Percentiles rank a stretch among this genome's conserved stretches.
phyloP scores from a whole-genome alignment of 2,113 vertebrate genomes.

The Pachycephala philippinensis region DNA sequence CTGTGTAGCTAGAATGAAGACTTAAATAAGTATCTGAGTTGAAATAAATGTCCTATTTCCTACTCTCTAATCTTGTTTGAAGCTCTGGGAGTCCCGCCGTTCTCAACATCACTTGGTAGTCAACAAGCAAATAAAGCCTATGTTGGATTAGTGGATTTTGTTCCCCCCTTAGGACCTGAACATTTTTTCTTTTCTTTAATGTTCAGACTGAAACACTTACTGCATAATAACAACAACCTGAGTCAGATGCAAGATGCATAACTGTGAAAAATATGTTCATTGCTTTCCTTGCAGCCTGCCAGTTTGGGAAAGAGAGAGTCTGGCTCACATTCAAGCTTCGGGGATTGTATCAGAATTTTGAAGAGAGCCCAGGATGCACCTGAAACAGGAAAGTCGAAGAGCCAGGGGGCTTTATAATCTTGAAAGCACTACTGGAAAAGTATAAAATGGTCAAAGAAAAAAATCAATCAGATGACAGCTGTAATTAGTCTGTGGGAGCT shows the following conservation, averaged over 20 bases:
- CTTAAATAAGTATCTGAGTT: constrained; percentile 39
- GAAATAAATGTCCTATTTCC: constrained; percentile 61
- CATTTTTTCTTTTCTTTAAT: constrained; percentile 47
- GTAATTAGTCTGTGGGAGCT: not conserved
- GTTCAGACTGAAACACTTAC: constrained; percentile 13
- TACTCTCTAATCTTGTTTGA: constrained; percentile 53
- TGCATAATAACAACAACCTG: constrained; percentile 44
- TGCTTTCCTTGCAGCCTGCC: constrained; percentile 40
- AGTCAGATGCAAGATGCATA: constrained; percentile 41
- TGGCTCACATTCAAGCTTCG: constrained; percentile 17
- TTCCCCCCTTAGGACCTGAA: constrained; percentile 20
- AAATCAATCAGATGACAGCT: not conserved
- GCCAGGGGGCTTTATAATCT: not conserved
- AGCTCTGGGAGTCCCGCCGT: not conserved
- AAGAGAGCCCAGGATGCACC: not conserved
- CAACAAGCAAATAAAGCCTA: constrained; percentile 53
- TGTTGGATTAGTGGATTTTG: constrained; percentile 60
- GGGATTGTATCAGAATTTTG: not conserved
- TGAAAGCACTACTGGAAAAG: not conserved
- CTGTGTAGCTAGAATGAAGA: constrained; percentile 15
- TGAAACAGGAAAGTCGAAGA: constrained; percentile 9
- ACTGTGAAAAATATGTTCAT: constrained; percentile 16
- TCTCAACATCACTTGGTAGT: constrained; percentile 28
- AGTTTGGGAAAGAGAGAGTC: constrained; percentile 12
- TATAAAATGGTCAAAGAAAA: not conserved